These are phyloP conservation scores for Pseudochaenichthys georgianus DNA, from an alignment of 2,797 vertebrate genomes.

Conservation along the genomic window DNA sequence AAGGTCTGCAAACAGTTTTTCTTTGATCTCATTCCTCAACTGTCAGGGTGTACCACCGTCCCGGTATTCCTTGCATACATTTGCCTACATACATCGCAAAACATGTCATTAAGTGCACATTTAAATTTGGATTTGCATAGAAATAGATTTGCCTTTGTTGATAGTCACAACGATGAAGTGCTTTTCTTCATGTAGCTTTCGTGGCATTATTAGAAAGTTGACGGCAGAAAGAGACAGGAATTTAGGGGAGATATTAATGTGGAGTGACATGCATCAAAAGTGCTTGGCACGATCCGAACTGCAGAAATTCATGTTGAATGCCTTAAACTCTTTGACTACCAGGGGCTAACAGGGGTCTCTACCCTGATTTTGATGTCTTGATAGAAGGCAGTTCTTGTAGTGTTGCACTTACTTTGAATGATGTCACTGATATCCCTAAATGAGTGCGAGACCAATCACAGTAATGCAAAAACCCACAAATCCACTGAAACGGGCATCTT, in stretches of 20 bases:
- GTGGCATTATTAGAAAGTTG: background rate
- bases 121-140: background rate
- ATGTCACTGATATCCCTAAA: conserved; percentile 1
- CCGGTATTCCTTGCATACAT: background rate
- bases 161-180: background rate
- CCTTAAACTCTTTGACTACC: background rate
- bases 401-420: conserved; percentile 11
- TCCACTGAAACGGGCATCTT: background rate
- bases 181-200: background rate
- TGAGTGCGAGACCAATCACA: conserved; percentile 2
- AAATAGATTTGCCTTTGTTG: background rate
- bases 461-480: background rate
- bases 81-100: background rate
- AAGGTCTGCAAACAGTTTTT: conserved; percentile 25
- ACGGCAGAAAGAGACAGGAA: background rate
- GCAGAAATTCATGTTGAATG: background rate
- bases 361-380: background rate
- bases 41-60: background rate
- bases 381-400: conserved; percentile 4
- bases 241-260: background rate
- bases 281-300: background rate
- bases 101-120: background rate
- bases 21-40: conserved; percentile 29
- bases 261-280: conserved; percentile 14
- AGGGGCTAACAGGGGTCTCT: background rate